Evolutionary conservation across 2,113 vertebrate species (phyloP), one percentile per base, ranked within the genome.

Genomic region (Vombatus ursinus): DNA sequence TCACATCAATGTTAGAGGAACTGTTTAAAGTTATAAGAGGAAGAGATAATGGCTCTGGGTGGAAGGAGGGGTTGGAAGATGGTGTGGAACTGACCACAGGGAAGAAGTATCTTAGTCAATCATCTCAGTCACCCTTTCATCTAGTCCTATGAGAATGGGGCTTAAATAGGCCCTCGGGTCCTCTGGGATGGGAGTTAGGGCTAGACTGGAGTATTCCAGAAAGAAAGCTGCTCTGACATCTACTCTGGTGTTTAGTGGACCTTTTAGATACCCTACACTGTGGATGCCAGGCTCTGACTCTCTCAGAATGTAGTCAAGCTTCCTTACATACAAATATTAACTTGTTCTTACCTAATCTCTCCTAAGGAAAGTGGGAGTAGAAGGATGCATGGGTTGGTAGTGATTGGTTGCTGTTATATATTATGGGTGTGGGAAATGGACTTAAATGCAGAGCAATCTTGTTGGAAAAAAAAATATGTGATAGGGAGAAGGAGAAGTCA

Each of bases 361-460:
- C 57, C 0, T 93, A 92, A 44, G 28, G 57, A 24, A 44, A 22
- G 22, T 48, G n/a, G 89, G 89, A 14, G 89, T 91, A 52, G 61
- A 10, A 49, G 23, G 28, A 90, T 2, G 90, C 92, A 28, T 91
- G 91, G 95, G 49, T 16, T 92, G 89, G 50, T 91, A 90, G 89
- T 52, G 93, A 92, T 95, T 96, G 77, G 50, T 96, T 91, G 94
- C 37, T 94, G 9, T 90, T 94, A 97, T 94, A 54, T 0, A 77
- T 95, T 96, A 95, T 97, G 97, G 19, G 89, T 89, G 8, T 89
- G 47, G 44, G 95, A 96, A 50, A 93, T 96, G 48, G 24, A 52
- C 97, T 95, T 97, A 95, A 61, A 77, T 94, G 14, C 90, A 94
- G 96, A 97, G 94, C 93, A 96, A 96, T 97, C 96, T 97, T 97